Base-by-base conservation (phyloP, 2,797 vertebrate species). In the Chloroceryle amazona region DNA sequence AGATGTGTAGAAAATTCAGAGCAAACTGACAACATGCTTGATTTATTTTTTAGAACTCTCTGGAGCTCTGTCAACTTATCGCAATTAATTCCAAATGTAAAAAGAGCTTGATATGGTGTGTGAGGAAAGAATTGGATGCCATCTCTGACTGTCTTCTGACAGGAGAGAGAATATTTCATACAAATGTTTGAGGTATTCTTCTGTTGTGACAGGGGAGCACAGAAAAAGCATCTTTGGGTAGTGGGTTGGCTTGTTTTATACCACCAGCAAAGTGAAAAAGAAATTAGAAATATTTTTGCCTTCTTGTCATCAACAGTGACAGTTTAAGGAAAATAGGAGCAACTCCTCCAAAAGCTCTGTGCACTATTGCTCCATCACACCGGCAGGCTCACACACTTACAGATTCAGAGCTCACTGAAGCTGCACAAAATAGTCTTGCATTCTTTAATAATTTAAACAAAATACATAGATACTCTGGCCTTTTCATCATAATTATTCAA, bases 1-100 rank as follows among this genome's bases (percentile, higher is more conserved):
- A 61, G 86, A 93, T 31, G 13, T 78, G 92, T 73, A 86, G 80
- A 89, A 95, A 94, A 97, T 95, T 84, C 86, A 92, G 66, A 93
- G 81, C 19, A 71, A 93, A 74, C 70, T 95, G 95, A 88, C 85
- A 91, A 86, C 20, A 79, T 37, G 19, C 86, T 89, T 90, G 83
- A 92, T 93, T 89, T 91, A 80, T 97, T 97, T 89, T 88, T 96
- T 90, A 86, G 15, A 31, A 42, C 67, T 86, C 75, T 96, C 85
- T 86, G 83, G 95, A 95, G 84, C 65, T 94, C 89, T 95, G 87
- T 96, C 96, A 96, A 25, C 63, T 89, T 93, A 93, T 86, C 94
- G 92, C 58, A 67, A 73, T 95, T 97, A 96, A 97, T 94, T 95
- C 72, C 37, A 29, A 89, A 92, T 35, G 33, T 13, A 95, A 82